Evolutionary conservation across 2,113 vertebrate species (phyloP).

Genomic region (Sinocyclocheilus anophthalmus): DNA sequence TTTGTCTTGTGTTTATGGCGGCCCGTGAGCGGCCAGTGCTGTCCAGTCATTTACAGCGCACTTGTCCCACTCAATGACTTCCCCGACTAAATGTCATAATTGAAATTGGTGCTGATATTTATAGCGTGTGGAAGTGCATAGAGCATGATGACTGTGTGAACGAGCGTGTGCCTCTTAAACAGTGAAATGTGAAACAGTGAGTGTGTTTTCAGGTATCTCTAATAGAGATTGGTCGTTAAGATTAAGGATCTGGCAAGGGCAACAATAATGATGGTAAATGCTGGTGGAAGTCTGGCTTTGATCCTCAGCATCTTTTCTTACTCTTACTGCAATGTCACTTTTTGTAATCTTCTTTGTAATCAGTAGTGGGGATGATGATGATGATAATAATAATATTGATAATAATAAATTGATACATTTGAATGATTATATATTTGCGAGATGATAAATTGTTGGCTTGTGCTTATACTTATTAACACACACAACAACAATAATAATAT

Average conservation of each 20-base stretch:
- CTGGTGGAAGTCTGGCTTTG: neutral
- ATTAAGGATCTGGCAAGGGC: neutral
- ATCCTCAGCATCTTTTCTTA: neutral
- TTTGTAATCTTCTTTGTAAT: neutral
- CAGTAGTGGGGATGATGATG: neutral
- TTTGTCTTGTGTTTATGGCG: constrained; percentile 40
- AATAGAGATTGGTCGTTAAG: constrained; percentile 31
- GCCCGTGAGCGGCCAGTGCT: constrained; percentile 28
- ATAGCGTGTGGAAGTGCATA: constrained; percentile 2
- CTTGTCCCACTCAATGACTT: constrained; percentile 27
- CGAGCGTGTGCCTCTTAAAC: neutral
- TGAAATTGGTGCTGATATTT: constrained; percentile 45
- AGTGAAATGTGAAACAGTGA: neutral
- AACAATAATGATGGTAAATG: neutral
- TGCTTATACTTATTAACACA: too few species aligned
- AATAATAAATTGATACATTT: too few species aligned
- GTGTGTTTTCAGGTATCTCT: constrained; percentile 3
- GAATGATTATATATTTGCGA: neutral
- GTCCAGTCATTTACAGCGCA: constrained; percentile 29
- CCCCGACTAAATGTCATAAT: constrained; percentile 51
- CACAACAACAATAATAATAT: neutral
- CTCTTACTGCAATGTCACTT: too few species aligned
- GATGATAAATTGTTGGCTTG: neutral
- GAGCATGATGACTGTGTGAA: neutral
- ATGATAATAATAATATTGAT: too few species aligned